A percentile compares a stretch with the other conserved stretches of the same genome.
These are phyloP conservation scores for Trogon melanurus DNA, from an alignment of 2,113 vertebrate genomes.

Conservation along the genomic window DNA sequence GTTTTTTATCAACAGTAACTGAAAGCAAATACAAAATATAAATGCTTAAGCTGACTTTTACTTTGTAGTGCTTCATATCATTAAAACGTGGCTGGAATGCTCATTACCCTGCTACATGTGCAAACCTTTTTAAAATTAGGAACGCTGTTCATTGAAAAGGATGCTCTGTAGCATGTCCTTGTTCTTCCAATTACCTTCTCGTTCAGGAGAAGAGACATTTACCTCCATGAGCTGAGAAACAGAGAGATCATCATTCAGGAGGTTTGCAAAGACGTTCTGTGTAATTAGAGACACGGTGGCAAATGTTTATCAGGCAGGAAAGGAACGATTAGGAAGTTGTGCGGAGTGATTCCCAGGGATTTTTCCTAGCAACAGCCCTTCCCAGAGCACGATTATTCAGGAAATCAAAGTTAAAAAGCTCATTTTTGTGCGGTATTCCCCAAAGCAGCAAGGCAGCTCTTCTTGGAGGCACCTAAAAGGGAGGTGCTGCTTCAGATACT, in stretches of 20 bases:
- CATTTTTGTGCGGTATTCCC: background rate
- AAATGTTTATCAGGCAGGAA: background rate
- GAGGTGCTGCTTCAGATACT: background rate
- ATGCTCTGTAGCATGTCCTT: background rate
- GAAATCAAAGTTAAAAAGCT: background rate
- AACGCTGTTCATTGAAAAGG: background rate
- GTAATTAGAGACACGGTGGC: background rate
- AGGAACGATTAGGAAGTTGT: background rate
- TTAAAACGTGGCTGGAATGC: background rate
- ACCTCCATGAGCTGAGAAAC: background rate
- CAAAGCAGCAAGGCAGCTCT: background rate
- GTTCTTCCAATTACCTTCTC: background rate
- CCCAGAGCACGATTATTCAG: background rate
- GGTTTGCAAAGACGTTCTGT: background rate
- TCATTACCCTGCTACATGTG: background rate
- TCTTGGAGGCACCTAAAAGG: background rate
- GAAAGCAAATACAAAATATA: background rate
- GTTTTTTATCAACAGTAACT: background rate
- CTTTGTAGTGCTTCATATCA: background rate
- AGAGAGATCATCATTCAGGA: background rate
- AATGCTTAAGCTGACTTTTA: background rate
- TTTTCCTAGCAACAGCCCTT: background rate
- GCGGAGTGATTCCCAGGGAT: background rate
- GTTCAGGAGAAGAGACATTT: background rate
- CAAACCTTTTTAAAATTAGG: background rate